A percentile compares a stretch with the other conserved stretches of the same genome.
These are phyloP conservation scores for Globodera ellingtonae DNA, from an alignment of 1,140 invertebrate genomes.

Conservation along the genomic window DNA sequence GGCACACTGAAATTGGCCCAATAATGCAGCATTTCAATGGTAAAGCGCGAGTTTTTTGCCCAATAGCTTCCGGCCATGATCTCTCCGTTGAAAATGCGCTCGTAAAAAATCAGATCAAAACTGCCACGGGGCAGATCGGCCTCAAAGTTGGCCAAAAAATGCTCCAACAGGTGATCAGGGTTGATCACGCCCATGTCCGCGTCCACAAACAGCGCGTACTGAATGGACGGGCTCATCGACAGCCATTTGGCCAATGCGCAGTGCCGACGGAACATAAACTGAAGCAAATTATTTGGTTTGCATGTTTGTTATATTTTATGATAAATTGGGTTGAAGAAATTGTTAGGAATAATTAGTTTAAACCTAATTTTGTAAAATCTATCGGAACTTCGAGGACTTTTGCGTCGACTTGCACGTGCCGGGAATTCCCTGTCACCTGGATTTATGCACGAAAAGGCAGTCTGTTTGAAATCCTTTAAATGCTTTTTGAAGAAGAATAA, in stretches of 20 bases:
- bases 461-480: too few species aligned
- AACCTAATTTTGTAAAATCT: too few species aligned
- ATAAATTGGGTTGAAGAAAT: too few species aligned
- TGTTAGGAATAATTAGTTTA: too few species aligned
- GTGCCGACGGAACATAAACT: conserved; percentile 58
- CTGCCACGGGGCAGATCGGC: neutral
- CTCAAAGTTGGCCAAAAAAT: conserved; percentile 32
- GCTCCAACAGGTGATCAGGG: conserved; percentile 51
- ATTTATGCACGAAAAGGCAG: too few species aligned
- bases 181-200: conserved; percentile 57
- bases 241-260: conserved; percentile 49
- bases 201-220: conserved; percentile 50
- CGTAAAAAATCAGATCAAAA: conserved; percentile 49
- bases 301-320: too few species aligned
- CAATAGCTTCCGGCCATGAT: conserved; percentile 54
- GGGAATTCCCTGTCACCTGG: too few species aligned
- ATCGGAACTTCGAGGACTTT: too few species aligned
- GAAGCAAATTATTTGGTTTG: conserved; percentile 19
- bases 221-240: neutral
- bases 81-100: conserved; percentile 50
- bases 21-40: conserved; percentile 26
- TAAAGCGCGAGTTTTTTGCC: conserved; percentile 26
- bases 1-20: conserved; percentile 44
- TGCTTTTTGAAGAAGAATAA: too few species aligned
- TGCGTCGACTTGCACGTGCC: too few species aligned